Conservation (phyloP, 2,888 invertebrate genomes). For the Trachelus stipa region DNA sequence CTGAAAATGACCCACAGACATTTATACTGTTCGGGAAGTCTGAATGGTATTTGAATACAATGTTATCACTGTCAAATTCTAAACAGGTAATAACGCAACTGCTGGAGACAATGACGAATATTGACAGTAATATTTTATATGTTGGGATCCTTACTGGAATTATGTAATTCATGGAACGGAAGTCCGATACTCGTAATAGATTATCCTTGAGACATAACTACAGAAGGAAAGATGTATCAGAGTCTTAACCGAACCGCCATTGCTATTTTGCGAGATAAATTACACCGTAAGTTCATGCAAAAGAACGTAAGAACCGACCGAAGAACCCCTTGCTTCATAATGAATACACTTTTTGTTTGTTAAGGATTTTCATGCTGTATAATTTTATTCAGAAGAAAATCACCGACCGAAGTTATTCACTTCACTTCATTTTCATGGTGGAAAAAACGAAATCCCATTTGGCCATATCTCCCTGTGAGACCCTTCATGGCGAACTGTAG, state of each 20-base stretch:
- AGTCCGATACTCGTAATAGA: not conserved
- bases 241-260: not conserved
- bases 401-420: not conserved
- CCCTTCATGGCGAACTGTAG: not conserved
- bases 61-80: not conserved
- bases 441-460: not conserved
- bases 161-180: not conserved
- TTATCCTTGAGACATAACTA: not conserved
- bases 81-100: not conserved
- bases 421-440: not conserved
- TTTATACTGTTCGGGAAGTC: not conserved
- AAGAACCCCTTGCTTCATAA: no score
- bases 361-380: no score
- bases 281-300: not conserved
- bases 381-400: no score
- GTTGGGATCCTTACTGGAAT: not conserved
- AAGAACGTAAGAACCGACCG: no score
- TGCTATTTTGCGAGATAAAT: not conserved
- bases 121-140: not conserved
- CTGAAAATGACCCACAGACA: not conserved
- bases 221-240: not conserved
- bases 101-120: not conserved
- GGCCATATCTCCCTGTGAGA: no score
- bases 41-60: not conserved
- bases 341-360: no score